Percentiles rank a stretch among this genome's conserved stretches.
phyloP scores from a whole-genome alignment of 2,888 invertebrate genomes.

The Mesorhabditis sp. region DNA sequence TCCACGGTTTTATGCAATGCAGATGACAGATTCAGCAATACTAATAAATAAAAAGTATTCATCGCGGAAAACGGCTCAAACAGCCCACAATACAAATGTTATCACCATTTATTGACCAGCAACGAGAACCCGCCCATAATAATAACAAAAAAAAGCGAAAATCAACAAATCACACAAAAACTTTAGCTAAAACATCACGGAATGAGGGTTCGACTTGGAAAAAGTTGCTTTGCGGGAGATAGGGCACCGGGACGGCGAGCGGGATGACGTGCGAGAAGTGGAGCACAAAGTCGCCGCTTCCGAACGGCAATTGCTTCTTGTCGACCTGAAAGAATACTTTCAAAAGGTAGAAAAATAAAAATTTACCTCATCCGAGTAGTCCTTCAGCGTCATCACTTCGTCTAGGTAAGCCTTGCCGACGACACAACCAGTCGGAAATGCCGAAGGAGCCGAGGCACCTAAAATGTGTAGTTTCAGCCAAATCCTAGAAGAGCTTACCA shows the following conservation, averaged over 20 bases:
- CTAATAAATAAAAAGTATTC: too few species aligned
- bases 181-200: background rate
- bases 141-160: too few species aligned
- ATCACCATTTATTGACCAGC: too few species aligned
- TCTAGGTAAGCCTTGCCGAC: constrained; percentile 35
- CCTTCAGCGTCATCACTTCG: constrained; percentile 30
- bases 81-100: too few species aligned
- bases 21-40: too few species aligned
- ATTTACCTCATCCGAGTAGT: constrained; percentile 30
- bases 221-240: constrained; percentile 29
- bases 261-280: constrained; percentile 32
- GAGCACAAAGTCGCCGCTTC: constrained; percentile 34
- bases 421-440: constrained; percentile 35
- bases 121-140: too few species aligned
- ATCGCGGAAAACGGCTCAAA: too few species aligned
- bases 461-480: background rate
- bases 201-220: constrained; percentile 31
- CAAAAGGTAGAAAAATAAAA: constrained; percentile 14
- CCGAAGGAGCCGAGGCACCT: constrained; percentile 13
- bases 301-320: constrained; percentile 14
- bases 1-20: too few species aligned
- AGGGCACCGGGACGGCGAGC: constrained; percentile 34
- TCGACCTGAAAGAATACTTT: constrained; percentile 16
- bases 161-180: background rate
- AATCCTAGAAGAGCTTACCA: constrained; percentile 12